Base-by-base conservation (phyloP, 2,113 vertebrate species). In the Aldabrachelys gigantea region DNA sequence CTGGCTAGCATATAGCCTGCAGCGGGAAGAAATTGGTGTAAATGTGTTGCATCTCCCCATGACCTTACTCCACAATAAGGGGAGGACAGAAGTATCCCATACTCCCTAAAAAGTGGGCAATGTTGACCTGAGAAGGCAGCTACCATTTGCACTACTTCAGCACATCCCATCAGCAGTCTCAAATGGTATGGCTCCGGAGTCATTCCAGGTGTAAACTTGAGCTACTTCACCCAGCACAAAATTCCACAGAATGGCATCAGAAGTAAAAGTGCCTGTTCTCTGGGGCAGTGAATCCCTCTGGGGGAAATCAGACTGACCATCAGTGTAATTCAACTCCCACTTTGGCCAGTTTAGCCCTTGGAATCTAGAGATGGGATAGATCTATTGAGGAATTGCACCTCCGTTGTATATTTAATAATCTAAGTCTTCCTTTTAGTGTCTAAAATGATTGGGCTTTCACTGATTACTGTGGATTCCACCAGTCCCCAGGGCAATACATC, bases 11-110 rank as follows among this genome's bases (percentile, higher is more conserved):
- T 2, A 44, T n/a, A n/a, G 38, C 49, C 50, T 38, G 19, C n/a
- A 84, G 17, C 0, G 25, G 24, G 24, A 4, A 78, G 41, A 44
- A 44, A 47, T 27, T 14, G 14, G 12, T 25, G 12, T 59, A 88
- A 52, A 83, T 17, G 13, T 44, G 86, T 44, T 5, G 19, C 35
- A 31, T 0, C 0, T 5, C 87, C 38, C n/a, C 56, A 11, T 27
- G 11, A 14, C 65, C n/a, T 72, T 10, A 72, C 19, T 38, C n/a
- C n/a, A 38, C 65, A 72, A 13, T 13, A 62, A 16, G n/a, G 65
- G 22, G 12, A 31, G 25, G 35, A 72, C 35, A 72, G n/a, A 72
- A 72, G 9, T 19, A 38, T 72, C n/a, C 19, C 19, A 72, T 72
- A 38, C 65, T 72, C 19, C n/a, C 65, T 38, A 38, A 72, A 72